phyloP scores from a whole-genome alignment of 2,888 invertebrate species.

The Drosophila setosimentum region DNA sequence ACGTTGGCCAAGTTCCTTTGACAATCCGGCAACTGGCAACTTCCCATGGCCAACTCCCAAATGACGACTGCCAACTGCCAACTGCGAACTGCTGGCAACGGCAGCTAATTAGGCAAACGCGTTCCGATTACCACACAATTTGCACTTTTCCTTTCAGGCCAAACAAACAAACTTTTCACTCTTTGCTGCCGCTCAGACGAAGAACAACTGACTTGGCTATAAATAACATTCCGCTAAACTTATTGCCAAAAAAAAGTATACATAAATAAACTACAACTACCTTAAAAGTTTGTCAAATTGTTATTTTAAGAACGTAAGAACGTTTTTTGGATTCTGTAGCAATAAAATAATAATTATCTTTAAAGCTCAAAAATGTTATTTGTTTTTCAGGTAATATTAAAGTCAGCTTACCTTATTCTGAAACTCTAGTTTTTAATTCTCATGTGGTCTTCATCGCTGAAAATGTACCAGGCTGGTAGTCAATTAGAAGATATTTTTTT shows the following conservation, averaged over 20 bases:
- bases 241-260: background rate
- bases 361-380: background rate
- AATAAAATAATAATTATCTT: background rate
- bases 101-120: conserved; percentile 76
- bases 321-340: background rate
- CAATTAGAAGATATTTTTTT: background rate
- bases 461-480: background rate
- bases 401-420: background rate
- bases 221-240: conserved; percentile 1
- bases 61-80: conserved; percentile 29
- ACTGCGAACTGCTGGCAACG: conserved; percentile 33
- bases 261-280: background rate
- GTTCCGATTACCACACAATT: conserved; percentile 73
- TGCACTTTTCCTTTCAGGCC: conserved; percentile 69
- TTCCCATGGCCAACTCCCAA: conserved; percentile 32
- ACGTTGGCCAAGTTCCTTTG: conserved; percentile 69
- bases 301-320: background rate
- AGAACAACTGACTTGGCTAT: conserved; percentile 1
- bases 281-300: background rate
- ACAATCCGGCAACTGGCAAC: conserved; percentile 49
- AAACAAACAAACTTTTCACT: conserved; percentile 30
- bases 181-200: background rate
- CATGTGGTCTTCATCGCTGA: background rate
- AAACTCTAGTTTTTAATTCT: background rate
- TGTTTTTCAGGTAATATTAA: background rate